phyloP scores from a whole-genome alignment of 2,888 invertebrate species.

The Chironomus tentans region DNA sequence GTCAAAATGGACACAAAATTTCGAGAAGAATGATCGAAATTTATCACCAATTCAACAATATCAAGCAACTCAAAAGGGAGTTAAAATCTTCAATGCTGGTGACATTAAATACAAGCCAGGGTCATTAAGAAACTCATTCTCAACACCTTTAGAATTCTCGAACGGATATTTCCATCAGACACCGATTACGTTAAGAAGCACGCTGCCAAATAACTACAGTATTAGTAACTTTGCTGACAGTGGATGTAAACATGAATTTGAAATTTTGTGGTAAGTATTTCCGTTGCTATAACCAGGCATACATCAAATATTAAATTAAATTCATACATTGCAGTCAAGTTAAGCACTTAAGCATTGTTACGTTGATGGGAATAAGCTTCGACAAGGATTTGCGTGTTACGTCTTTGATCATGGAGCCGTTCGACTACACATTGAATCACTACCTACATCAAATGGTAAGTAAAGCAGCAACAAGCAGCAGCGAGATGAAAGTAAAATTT shows the following conservation, averaged over 20 bases:
- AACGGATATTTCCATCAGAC: conserved; percentile 29
- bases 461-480: background rate
- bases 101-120: conserved; percentile 27
- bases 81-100: conserved; percentile 13
- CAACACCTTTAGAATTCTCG: conserved; percentile 28
- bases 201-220: background rate
- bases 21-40: background rate
- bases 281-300: no score
- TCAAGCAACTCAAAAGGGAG: background rate
- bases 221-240: conserved; percentile 23
- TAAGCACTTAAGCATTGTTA: conserved; percentile 46
- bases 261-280: conserved; percentile 29
- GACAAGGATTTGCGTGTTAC: conserved; percentile 40
- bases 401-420: conserved; percentile 45
- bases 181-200: conserved; percentile 27
- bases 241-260: conserved; percentile 29
- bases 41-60: background rate
- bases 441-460: conserved; percentile 44
- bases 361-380: conserved; percentile 46
- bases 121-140: conserved; percentile 26
- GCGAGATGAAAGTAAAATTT: background rate
- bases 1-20: background rate
- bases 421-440: conserved; percentile 42
- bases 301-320: background rate
- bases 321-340: conserved; percentile 44